Percentiles rank a stretch among this genome's conserved stretches.
Conservation (phyloP, 37 sponge, comb jelly and placozoan species). For the Amphimedon queenslandica region DNA sequence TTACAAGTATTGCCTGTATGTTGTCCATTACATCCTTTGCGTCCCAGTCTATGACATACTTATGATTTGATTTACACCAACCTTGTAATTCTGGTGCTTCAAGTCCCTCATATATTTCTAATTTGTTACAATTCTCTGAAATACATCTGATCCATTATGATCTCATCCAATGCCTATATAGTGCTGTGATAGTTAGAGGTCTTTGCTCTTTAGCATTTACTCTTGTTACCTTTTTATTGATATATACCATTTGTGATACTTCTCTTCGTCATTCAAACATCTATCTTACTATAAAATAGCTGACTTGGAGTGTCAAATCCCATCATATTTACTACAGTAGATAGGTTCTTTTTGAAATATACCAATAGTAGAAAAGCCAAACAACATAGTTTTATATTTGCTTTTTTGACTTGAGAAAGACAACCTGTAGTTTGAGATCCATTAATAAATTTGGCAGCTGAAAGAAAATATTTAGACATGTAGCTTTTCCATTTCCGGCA, state of each 20-base stretch:
- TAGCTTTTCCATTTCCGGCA: too few relatives aligned
- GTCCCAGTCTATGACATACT: neutral
- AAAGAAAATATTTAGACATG: too few relatives aligned
- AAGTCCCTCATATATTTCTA: neutral
- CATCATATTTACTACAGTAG: neutral
- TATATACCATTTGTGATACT: conserved; percentile 5
- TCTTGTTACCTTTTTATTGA: neutral
- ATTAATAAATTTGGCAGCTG: too few relatives aligned
- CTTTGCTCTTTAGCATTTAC: neutral
- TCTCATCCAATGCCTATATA: conserved; percentile 1
- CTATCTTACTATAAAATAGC: neutral
- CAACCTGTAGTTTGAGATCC: too few relatives aligned
- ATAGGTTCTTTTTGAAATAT: conserved; percentile 5
- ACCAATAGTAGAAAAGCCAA: too few relatives aligned
- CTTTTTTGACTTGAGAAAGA: too few relatives aligned
- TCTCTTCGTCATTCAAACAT: neutral
- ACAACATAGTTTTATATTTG: too few relatives aligned
- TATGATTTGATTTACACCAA: neutral
- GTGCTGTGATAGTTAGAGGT: neutral
- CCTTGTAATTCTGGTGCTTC: neutral
- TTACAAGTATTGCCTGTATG: too few relatives aligned
- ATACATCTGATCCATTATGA: neutral
- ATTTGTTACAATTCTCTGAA: neutral
- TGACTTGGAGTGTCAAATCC: too few relatives aligned
- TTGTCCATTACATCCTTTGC: neutral